Evolutionary conservation across 2,113 vertebrate genomes (phyloP).

Genomic region (Poicephalus meyeri): DNA sequence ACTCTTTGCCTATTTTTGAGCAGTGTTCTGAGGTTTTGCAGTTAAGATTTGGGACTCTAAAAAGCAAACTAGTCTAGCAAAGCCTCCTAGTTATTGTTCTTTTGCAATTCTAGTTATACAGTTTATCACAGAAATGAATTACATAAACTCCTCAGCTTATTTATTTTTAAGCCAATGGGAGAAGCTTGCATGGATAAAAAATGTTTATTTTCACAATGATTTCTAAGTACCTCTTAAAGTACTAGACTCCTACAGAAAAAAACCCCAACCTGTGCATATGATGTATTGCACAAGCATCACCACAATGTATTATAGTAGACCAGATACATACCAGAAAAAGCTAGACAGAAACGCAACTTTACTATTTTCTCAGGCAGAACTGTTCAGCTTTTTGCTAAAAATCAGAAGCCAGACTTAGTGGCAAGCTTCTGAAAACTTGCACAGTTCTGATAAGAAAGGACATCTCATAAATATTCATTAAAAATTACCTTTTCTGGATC

Average conservation of each 20-base stretch:
- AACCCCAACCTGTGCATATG: rapidly evolving
- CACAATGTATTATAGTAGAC: constrained; percentile 6
- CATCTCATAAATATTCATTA: constrained; percentile 83
- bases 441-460: constrained; percentile 79
- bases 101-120: neutral
- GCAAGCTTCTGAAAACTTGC: constrained; percentile 77
- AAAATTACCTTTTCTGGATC: constrained; percentile 84
- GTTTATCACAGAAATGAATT: neutral
- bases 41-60: neutral
- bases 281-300: neutral
- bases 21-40: neutral
- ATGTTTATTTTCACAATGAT: neutral
- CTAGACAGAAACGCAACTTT: constrained; percentile 44
- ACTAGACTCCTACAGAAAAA: neutral
- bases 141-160: neutral
- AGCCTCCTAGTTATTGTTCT: neutral
- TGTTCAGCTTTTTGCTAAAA: constrained; percentile 59
- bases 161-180: neutral
- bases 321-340: constrained; percentile 3
- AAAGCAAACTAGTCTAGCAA: neutral
- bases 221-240: neutral
- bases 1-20: neutral
- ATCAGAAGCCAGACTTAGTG: constrained; percentile 69
- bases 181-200: no score
- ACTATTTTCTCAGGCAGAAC: constrained; percentile 54